Evolutionary conservation across 2,113 vertebrate species (phyloP), one percentile per base, ranked within the genome.

Genomic region (Heterotis niloticus): DNA sequence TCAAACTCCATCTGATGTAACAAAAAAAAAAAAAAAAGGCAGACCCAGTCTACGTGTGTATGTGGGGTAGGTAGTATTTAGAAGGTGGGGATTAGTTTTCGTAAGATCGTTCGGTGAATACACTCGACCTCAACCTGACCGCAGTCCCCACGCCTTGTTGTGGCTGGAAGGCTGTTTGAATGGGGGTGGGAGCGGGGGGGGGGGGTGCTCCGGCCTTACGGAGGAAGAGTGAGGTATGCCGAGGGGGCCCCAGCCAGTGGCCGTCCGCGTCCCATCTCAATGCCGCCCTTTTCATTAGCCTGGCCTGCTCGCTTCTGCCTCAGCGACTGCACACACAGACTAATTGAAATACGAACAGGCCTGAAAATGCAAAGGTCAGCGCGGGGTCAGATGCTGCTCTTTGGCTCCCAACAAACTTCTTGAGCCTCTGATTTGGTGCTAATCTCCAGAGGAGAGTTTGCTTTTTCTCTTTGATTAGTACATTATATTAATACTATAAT

Each of bases 331-430:
- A 88, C 92, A 94, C 91, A 94, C 92, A 92, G 89, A 90, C 83
- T 93, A 91, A 93, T 90, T 93, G 91, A 94, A 93, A 94, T 93
- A 94, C 94, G 92, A 94, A 93, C 94, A 93, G 92, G 91, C 90
- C 91, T 93, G 91, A 93, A 93, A 93, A 93, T 93, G 90, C 90
- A 82, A 91, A 90, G 93, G 92, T 93, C 92, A 90, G 29, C 85
- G 88, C 89, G 91, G 91, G 94, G 94, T 93, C 93, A 94, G 91
- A 90, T 92, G 93, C 93, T 93, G 92, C 93, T 90, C 93, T 91
- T 90, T 93, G 93, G 51, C 64, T 78, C 17, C 52, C 52, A 57
- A 75, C 10, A 64, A 23, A 75, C 28, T 23, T 29, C 54, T 34
- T 64, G 20, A 4, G 14, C 60, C 20, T 20, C 60, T 20, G 60